Evolutionary conservation across 2,888 invertebrate species (phyloP), one percentile per base, ranked within the genome.

Genomic region (Heliconius aoede): DNA sequence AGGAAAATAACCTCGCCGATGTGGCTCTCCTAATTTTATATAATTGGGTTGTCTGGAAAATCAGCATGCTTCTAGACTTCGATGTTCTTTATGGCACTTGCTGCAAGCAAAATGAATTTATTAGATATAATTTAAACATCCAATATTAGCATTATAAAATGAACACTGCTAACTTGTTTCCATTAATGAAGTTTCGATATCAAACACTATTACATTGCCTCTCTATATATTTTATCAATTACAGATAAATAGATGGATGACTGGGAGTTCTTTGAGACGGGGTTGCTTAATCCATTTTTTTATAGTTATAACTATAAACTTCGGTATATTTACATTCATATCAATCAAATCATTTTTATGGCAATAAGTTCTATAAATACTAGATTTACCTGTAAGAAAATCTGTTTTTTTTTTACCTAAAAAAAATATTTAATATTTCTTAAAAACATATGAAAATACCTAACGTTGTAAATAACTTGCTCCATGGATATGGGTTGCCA

Each of bases 1-100:
- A 74, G 84, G 36, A 51, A 87, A 88, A 89, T 86, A 84, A 83
- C 87, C 84, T 83, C 85, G 84, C 85, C 85, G 82, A 85, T 81
- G 78, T 84, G 78, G 77, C 83, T 78, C 81, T 84, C 81, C 84
- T 86, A 86, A 87, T 87, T 88, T 87, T 81, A 86, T 83, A 85
- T 86, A 86, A 87, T 77, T 79, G 76, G 77, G 68, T 65, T 36
- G 62, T 79, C 64, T 72, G 61, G n/a, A 51, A 75, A 46, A 74
- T 74, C 61, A 69, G 46, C 72, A 72, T 30, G 36, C 32, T 60
- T 60, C 11, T 62, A 15, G 61, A 30, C 26, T 40, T 28, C 26
- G 36, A 13, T 58, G 51, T 30, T 68, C 68, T 30, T 55, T 30
- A 55, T 51, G 13, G 30, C 15, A 36, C 13, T 65, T 24, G n/a